These are phyloP conservation scores for Phytoseiulus persimilis DNA, from an alignment of 2,888 invertebrate genomes.

Conservation along the genomic window DNA sequence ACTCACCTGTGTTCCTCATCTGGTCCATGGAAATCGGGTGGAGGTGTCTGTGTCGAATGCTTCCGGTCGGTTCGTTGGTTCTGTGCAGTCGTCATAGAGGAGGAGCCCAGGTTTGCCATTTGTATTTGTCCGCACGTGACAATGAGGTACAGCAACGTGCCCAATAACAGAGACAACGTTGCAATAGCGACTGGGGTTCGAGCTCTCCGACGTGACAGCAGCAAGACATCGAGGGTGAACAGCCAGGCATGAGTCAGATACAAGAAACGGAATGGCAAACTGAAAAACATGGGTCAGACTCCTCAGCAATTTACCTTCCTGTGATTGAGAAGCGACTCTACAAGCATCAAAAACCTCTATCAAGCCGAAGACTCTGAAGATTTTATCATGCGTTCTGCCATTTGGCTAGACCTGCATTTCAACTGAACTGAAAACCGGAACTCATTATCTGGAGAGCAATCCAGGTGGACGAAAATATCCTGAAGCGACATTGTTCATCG, in stretches of 20 bases:
- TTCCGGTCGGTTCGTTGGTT: not conserved
- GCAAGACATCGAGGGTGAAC: conserved; percentile 25
- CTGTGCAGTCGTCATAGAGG: not conserved
- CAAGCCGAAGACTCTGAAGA: no score
- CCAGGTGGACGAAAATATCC: no score
- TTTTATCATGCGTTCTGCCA: no score
- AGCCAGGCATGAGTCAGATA: conserved; percentile 27
- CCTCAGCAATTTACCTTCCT: not conserved
- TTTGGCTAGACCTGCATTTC: no score
- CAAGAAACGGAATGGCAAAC: conserved; percentile 14
- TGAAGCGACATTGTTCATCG: no score
- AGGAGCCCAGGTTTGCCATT: not conserved
- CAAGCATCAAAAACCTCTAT: no score
- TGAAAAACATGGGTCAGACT: not conserved
- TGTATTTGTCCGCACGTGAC: conserved; percentile 21
- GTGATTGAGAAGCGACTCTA: no score
- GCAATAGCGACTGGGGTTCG: conserved; percentile 17
- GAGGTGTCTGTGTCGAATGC: not conserved
- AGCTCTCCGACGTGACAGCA: conserved; percentile 29
- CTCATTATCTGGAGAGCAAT: no score
- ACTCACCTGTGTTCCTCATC: not conserved
- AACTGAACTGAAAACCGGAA: no score
- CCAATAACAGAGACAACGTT: conserved; percentile 9
- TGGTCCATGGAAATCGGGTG: not conserved
- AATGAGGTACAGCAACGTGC: conserved; percentile 25